A percentile compares a stretch with the other conserved stretches of the same genome.
Evolutionary conservation across 1,140 invertebrate species (phyloP).

Genomic region (Globodera ellingtonae): DNA sequence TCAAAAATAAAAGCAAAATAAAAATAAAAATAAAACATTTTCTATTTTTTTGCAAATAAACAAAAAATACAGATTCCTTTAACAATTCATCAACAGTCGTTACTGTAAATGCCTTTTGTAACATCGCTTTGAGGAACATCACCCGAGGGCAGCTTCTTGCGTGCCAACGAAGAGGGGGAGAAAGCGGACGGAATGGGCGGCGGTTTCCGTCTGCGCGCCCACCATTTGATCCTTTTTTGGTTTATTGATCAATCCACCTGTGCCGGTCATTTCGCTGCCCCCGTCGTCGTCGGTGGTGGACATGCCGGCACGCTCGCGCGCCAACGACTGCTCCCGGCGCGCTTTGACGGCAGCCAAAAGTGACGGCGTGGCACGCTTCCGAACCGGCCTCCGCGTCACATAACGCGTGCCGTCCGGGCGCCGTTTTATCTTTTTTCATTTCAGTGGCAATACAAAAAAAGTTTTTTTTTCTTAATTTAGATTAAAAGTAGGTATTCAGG

Average conservation of each 20-base stretch:
- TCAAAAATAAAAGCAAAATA: too few species aligned
- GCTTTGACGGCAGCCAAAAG: slow-evolving; percentile 4
- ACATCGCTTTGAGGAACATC: not conserved
- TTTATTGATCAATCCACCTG: too few species aligned
- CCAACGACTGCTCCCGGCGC: slow-evolving; percentile 13
- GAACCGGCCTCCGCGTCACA: slow-evolving; percentile 15
- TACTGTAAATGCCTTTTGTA: not conserved
- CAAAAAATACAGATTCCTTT: too few species aligned
- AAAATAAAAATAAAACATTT: too few species aligned
- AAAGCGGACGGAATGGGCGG: not conserved
- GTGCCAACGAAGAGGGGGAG: not conserved
- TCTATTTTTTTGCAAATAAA: too few species aligned
- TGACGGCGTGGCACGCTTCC: not conserved
- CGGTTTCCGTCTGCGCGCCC: not conserved
- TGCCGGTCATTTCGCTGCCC: not conserved
- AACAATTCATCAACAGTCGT: not conserved
- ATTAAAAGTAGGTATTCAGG: too few species aligned
- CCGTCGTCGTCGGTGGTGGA: slow-evolving; percentile 22
- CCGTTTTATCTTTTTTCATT: slow-evolving; percentile 13
- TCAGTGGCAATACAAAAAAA: too few species aligned
- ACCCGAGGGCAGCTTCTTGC: not conserved
- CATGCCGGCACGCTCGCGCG: slow-evolving; percentile 14
- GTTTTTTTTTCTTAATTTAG: too few species aligned
- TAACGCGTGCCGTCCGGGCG: slow-evolving; percentile 21
- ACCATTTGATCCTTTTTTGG: not conserved